Evolutionary conservation across 2,888 invertebrate genomes (phyloP), one percentile per base, ranked within the genome.

Genomic region (Temnothorax rugatulus): DNA sequence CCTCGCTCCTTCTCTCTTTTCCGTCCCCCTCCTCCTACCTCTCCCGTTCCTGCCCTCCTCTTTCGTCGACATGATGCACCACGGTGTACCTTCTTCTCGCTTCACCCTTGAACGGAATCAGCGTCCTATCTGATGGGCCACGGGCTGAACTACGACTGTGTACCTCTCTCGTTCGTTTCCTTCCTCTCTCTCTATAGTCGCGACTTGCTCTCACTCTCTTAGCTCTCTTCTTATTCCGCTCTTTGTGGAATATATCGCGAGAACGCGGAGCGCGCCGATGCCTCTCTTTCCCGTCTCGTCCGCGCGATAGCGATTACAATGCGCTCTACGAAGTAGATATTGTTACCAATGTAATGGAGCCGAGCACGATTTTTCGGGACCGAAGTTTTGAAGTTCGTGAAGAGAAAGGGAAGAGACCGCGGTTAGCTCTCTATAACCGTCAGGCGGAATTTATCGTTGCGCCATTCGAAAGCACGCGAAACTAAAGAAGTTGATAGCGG

Each of bases 91-190:
- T 79, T 83, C 54, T 66, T 68, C 77, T 83, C 69, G 79, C 68
- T 85, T 79, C 85, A 79, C 77, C 81, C 88, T 84, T 81, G 84
- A 84, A 83, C 77, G 57, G 84, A 82, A 88, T 87, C 87, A 84
- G 79, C 86, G 85, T 88, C 88, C 89, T 93, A 93, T 93, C 93
- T 92, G 93, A 93, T 93, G 93, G 92, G 92, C 93, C 92, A 93
- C 90, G 85, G 93, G 92, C 93, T 93, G 91, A 93, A 92, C 93
- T 93, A 92, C 92, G 92, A 92, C 91, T 92, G 90, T 86, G 85
- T 85, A 84, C 88, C 87, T 88, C 84, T 87, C 83, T 59, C 77
- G 74, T 84, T 83, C 85, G 66, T 77, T 50, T 52, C 25, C 44
- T 50, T 52, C 29, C 38, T 63, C 79, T 52, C 61, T 34, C 34